Base-by-base conservation (phyloP, 2,888 invertebrate genomes). In the Laothoe populi region DNA sequence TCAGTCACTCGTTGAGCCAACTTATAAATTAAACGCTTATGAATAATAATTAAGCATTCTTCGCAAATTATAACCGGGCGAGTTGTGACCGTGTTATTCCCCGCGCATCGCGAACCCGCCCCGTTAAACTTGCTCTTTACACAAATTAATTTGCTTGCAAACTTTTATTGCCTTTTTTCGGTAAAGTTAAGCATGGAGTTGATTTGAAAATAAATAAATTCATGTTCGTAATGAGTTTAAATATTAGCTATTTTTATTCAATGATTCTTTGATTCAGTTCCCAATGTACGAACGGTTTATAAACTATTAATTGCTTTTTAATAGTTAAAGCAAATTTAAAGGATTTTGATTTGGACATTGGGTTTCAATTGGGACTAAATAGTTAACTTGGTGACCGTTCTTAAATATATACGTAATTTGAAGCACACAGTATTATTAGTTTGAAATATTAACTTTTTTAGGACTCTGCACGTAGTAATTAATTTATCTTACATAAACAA, bases 1-100 rank as follows among this genome's bases (percentile, higher is more conserved):
- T n/a, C 16, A 26, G 31, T 53, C 31, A 4, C 46, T 46, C 46
- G 24, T 38, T 24, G 35, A 23, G 38, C 31, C 46, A 60, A 60
- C 38, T 60, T 60, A 40, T 60, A 60, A 60, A 60, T 60, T 60
- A 60, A 60, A 48, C 16, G 38, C 60, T 48, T n/a, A 48, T 49
- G 60, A 48, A 48, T 49, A 24, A 38, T 60, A 60, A 60, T 60
- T 60, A 40, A 60, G 46, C 59, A 35, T 60, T 46, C 35, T 35
- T 60, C 46, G 11, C 53, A 31, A 53, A 53, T 53, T 53, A 53
- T 53, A 53, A 53, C 53, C 19, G 53, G 53, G 26, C 31, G 31
- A 53, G 53, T 53, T 53, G 48, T 31, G 31, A 35, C n/a, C 19
- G 10, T 26, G 19, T 11, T 35, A 2, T 2, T 4, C 16, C 7